Percentiles rank a stretch among this genome's conserved stretches.
These are phyloP conservation scores for Cydia strobilella DNA, from an alignment of 1,140 invertebrate species.

Conservation along the genomic window DNA sequence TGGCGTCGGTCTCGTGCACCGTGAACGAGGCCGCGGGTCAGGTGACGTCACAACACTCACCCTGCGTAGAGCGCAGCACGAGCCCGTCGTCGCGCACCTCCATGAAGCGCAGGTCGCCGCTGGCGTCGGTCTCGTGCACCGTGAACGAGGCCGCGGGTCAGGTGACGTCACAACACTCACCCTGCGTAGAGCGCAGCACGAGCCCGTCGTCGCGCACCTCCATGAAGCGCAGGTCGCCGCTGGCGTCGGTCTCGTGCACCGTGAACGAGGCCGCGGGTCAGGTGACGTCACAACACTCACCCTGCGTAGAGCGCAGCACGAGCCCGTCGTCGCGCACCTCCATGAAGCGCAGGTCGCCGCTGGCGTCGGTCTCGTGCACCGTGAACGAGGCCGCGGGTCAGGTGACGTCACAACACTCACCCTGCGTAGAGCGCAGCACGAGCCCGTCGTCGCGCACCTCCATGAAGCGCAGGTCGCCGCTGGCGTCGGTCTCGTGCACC, in stretches of 20 bases:
- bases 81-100: constrained; percentile 99
- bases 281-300: constrained; percentile 88
- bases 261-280: constrained; percentile 97
- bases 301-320: constrained; percentile 94
- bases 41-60: constrained; percentile 86
- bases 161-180: constrained; percentile 86
- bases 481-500: constrained; percentile 96
- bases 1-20: constrained; percentile 96
- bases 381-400: constrained; percentile 99
- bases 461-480: constrained; percentile 96
- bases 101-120: constrained; percentile 96
- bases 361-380: constrained; percentile 96
- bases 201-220: constrained; percentile 99
- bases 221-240: constrained; percentile 96
- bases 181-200: constrained; percentile 94
- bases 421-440: constrained; percentile 94
- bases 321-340: constrained; percentile 99
- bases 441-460: constrained; percentile 99
- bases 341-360: constrained; percentile 96
- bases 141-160: constrained; percentile 96
- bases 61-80: constrained; percentile 94
- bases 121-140: constrained; percentile 96
- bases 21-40: constrained; percentile 97
- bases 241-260: constrained; percentile 96
- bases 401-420: constrained; percentile 89